phyloP scores from a whole-genome alignment of 2,888 invertebrate species.

The Lepidochrysops patricia region DNA sequence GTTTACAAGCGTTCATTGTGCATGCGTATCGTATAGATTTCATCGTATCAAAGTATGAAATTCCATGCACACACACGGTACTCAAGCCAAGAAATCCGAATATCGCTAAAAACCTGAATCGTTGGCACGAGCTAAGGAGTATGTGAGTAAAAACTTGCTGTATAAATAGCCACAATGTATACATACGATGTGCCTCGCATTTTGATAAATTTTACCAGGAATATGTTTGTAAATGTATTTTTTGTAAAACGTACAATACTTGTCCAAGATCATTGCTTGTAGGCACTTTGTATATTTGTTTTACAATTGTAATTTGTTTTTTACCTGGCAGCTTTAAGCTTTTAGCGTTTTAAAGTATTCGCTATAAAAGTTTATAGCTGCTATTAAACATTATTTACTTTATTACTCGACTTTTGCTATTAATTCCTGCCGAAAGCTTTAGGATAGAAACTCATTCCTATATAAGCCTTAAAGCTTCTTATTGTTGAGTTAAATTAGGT shows the following conservation, averaged over 20 bases:
- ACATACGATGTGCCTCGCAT: conserved; percentile 14
- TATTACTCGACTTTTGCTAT: neutral
- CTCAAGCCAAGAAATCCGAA: conserved; percentile 15
- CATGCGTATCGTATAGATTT: conserved; percentile 8
- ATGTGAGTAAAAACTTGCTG: conserved; percentile 39
- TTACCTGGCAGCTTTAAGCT: neutral
- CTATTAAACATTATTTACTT: neutral
- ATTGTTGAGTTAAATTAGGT: neutral
- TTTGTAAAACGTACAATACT: neutral
- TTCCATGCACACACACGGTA: conserved; percentile 13
- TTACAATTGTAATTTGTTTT: neutral
- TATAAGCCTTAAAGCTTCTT: neutral
- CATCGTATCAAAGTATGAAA: conserved; percentile 18
- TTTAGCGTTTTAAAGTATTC: neutral
- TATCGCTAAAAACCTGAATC: conserved; percentile 41
- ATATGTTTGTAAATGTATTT: neutral
- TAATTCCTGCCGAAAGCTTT: neutral
- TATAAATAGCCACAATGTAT: conserved; percentile 19
- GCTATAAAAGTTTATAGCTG: neutral
- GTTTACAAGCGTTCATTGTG: neutral
- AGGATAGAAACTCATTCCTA: neutral
- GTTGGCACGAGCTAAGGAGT: conserved; percentile 57
- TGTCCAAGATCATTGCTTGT: neutral
- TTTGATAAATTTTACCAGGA: conserved; percentile 16
- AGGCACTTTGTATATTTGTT: neutral